These are phyloP conservation scores for Nephrotoma flavescens DNA, from an alignment of 2,888 invertebrate species.

Conservation along the genomic window DNA sequence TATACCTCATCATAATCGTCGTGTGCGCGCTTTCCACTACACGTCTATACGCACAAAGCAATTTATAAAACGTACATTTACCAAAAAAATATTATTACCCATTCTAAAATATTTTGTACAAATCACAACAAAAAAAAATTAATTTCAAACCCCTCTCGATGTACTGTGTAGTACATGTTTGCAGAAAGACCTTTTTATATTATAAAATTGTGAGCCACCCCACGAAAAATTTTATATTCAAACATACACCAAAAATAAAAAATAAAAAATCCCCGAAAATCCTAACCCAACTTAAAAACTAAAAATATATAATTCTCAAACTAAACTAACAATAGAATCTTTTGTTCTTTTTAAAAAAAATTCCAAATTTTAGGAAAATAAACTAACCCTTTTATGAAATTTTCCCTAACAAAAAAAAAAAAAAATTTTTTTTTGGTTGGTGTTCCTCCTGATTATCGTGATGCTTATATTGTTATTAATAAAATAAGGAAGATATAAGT, in stretches of 20 bases:
- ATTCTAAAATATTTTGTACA: background rate
- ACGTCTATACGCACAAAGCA: no score
- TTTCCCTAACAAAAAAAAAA: background rate
- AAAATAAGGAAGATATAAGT: background rate
- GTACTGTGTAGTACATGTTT: background rate
- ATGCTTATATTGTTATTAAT: background rate
- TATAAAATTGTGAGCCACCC: background rate
- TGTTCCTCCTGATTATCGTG: background rate
- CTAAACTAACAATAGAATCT: background rate
- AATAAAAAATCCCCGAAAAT: background rate
- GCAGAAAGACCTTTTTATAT: background rate
- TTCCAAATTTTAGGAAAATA: background rate
- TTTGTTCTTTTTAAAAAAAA: background rate
- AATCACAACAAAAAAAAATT: background rate
- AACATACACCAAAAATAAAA: background rate
- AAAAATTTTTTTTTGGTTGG: background rate
- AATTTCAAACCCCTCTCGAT: background rate
- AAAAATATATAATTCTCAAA: background rate
- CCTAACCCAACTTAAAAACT: background rate
- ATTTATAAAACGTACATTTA: no score
- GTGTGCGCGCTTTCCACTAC: background rate
- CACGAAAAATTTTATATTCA: background rate
- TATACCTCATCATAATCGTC: background rate
- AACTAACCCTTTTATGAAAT: background rate
- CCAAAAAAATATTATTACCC: background rate